Conservation (phyloP, 2,888 invertebrate species). For the Biston betularia region DNA sequence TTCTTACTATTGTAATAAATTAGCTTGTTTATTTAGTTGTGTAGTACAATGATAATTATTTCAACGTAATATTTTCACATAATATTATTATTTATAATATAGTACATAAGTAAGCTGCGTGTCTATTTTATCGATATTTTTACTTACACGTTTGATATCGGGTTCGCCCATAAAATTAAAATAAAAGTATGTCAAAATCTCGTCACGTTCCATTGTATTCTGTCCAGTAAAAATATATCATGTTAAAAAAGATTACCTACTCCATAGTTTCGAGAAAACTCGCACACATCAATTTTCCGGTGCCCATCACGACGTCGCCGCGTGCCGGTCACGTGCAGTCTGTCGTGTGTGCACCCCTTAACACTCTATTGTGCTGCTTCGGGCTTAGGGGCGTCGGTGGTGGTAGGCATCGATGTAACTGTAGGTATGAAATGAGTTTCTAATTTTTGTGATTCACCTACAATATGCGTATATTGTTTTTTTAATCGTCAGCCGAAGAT, state of each 20-base stretch:
- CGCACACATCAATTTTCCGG: slow-evolving; percentile 74
- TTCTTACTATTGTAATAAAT: neutral
- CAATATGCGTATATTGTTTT: neutral
- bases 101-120: too few relatives aligned
- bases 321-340: slow-evolving; percentile 75
- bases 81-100: too few relatives aligned
- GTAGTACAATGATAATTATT: too few relatives aligned
- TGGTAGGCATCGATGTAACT: slow-evolving; percentile 19
- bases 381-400: slow-evolving; percentile 37
- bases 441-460: neutral
- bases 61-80: too few relatives aligned
- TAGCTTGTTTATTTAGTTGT: too few relatives aligned
- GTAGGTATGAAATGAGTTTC: slow-evolving; percentile 12
- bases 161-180: too few relatives aligned
- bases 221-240: too few relatives aligned
- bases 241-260: slow-evolving; percentile 29
- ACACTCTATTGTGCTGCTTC: slow-evolving; percentile 42
- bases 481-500: neutral
- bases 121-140: too few relatives aligned
- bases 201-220: too few relatives aligned
- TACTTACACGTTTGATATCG: too few relatives aligned
- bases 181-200: too few relatives aligned
- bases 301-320: slow-evolving; percentile 66
- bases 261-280: slow-evolving; percentile 53
- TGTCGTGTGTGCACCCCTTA: slow-evolving; percentile 52